A percentile compares a stretch with the other conserved stretches of the same genome.
Evolutionary conservation across 2,888 invertebrate species (phyloP).

Genomic region (Spilarctia lutea): DNA sequence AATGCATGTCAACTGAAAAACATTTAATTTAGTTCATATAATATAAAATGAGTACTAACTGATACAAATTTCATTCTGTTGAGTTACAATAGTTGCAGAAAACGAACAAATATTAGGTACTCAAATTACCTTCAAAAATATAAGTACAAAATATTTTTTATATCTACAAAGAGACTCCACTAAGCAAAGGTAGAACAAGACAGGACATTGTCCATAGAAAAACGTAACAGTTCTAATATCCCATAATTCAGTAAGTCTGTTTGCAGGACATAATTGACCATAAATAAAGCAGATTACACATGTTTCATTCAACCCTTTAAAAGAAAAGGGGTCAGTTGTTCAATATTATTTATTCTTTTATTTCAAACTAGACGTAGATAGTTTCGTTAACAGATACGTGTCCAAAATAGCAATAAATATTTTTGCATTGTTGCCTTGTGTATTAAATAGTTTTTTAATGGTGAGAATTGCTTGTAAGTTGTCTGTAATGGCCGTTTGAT

Average conservation of each 20-base stretch:
- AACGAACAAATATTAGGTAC: not conserved
- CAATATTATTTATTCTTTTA: slow-evolving; percentile 25
- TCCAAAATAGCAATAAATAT: slow-evolving; percentile 49
- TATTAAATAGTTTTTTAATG: slow-evolving; percentile 38
- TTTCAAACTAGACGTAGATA: slow-evolving; percentile 28
- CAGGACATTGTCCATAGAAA: slow-evolving; percentile 66
- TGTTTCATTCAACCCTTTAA: slow-evolving; percentile 73
- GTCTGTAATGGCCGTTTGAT: slow-evolving; percentile 33
- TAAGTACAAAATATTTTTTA: not conserved
- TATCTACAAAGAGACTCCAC: slow-evolving; percentile 39
- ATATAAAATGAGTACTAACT: too few species aligned
- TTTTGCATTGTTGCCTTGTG: slow-evolving; percentile 38
- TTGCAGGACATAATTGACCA: slow-evolving; percentile 83
- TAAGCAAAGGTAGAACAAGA: slow-evolving; percentile 52
- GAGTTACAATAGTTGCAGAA: not conserved
- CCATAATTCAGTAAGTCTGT: slow-evolving; percentile 71
- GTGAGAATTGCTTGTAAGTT: slow-evolving; percentile 28
- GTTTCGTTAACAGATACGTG: slow-evolving; percentile 55
- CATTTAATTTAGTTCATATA: too few species aligned
- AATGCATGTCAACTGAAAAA: too few species aligned
- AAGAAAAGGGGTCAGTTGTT: slow-evolving; percentile 58
- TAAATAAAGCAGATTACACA: slow-evolving; percentile 82
- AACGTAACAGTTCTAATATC: slow-evolving; percentile 67
- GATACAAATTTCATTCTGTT: not conserved
- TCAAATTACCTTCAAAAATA: not conserved